phyloP scores from a whole-genome alignment of 2,797 vertebrate genomes.

The Sebastes iracundus region DNA sequence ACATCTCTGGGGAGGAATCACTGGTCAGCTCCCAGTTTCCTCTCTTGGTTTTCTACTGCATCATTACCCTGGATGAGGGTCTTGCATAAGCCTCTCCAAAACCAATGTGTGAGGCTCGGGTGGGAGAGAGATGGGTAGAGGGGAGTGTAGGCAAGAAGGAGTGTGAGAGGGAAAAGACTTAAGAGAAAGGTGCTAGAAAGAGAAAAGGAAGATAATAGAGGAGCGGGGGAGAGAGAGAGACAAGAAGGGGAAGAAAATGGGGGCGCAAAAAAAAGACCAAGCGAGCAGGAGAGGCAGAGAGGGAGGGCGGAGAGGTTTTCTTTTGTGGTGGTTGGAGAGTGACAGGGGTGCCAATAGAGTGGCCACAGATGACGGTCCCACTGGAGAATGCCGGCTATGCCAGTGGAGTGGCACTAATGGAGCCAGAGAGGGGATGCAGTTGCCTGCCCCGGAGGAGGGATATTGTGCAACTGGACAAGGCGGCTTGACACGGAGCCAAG shows the following conservation, averaged over 20 bases:
- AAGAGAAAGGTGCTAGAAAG: conserved; percentile 68
- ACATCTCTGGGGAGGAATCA: conserved; percentile 70
- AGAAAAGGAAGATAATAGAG: conserved; percentile 68
- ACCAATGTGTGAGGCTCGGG: conserved; percentile 59
- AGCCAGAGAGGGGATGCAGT: conserved; percentile 81
- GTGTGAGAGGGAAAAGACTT: conserved; percentile 50
- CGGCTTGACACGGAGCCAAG: conserved; percentile 80
- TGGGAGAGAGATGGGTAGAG: conserved; percentile 29
- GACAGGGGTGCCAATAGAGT: conserved; percentile 80
- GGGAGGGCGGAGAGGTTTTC: conserved; percentile 60
- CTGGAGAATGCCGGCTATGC: conserved; percentile 84
- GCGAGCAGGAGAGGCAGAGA: conserved; percentile 55
- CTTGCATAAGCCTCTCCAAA: conserved; percentile 82
- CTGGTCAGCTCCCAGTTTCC: conserved; percentile 73
- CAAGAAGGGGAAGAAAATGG: conserved; percentile 63
- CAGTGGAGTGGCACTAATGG: conserved; percentile 83
- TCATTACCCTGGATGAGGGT: conserved; percentile 75
- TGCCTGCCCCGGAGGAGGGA: conserved; percentile 78
- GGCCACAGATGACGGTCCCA: conserved; percentile 80
- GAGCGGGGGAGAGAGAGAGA: conserved; percentile 39
- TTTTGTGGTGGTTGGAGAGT: conserved; percentile 74
- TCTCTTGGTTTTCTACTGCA: conserved; percentile 65
- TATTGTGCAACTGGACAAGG: conserved; percentile 84
- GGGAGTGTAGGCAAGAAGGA: conserved; percentile 39
- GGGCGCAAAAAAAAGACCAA: conserved; percentile 65